These are phyloP conservation scores for Rhinatrema bivittatum DNA, from an alignment of 2,797 vertebrate species.

Conservation along the genomic window DNA sequence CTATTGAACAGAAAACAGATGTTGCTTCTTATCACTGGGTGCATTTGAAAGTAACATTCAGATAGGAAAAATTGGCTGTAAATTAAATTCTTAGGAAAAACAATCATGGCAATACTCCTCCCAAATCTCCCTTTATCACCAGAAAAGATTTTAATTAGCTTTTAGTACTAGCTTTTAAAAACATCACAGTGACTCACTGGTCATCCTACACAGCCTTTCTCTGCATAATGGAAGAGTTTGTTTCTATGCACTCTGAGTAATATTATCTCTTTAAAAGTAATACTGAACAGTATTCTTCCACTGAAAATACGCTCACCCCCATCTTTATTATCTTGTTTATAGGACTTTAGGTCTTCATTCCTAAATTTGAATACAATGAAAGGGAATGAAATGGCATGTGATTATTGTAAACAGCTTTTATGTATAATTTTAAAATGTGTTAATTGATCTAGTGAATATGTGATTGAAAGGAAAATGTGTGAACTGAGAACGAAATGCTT, in stretches of 20 bases:
- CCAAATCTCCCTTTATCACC: slow-evolving; percentile 56
- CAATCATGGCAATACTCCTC: slow-evolving; percentile 49
- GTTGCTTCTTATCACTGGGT: slow-evolving; percentile 79
- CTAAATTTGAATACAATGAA: background rate
- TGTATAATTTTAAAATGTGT: slow-evolving; percentile 39
- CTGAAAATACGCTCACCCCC: slow-evolving; percentile 29
- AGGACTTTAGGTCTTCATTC: too few species aligned
- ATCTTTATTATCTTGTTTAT: too few species aligned
- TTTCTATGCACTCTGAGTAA: too few species aligned
- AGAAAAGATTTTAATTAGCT: slow-evolving; percentile 66
- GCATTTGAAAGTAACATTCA: slow-evolving; percentile 77
- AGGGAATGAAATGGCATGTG: background rate
- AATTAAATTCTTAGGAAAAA: slow-evolving; percentile 66
- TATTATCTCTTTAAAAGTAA: too few species aligned
- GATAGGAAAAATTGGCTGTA: slow-evolving; percentile 59
- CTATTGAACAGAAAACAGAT: slow-evolving; percentile 86
- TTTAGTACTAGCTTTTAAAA: slow-evolving; percentile 58
- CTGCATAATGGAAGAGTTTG: slow-evolving; percentile 24
- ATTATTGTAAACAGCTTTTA: slow-evolving; percentile 29
- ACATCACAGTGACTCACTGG: slow-evolving; percentile 42
- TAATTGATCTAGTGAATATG: slow-evolving; percentile 50
- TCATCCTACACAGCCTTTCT: slow-evolving; percentile 32
- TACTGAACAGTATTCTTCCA: slow-evolving; percentile 14
- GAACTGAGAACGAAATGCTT: slow-evolving; percentile 44
- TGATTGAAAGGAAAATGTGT: slow-evolving; percentile 47